A percentile compares a stretch with the other conserved stretches of the same genome.
Evolutionary conservation across 2,797 vertebrate species (phyloP).

Genomic region (Aphelocoma californica): DNA sequence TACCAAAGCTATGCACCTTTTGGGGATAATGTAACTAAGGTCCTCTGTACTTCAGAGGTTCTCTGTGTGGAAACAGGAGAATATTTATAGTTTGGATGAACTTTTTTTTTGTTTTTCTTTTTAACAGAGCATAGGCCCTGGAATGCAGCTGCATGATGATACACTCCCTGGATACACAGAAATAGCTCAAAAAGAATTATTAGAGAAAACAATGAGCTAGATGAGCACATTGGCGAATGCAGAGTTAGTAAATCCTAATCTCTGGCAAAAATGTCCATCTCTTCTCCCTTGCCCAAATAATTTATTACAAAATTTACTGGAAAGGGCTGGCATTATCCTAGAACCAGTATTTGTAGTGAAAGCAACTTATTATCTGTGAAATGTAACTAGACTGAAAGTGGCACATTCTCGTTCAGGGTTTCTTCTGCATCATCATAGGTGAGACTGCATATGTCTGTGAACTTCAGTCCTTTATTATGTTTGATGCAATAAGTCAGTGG

Average conservation of each 20-base stretch:
- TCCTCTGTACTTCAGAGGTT: neutral
- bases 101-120: neutral
- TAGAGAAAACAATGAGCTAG: neutral
- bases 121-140: neutral
- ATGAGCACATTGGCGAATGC: neutral
- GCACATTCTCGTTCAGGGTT: accelerated
- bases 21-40: neutral
- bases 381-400: neutral
- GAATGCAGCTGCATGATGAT: neutral
- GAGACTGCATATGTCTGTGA: accelerated
- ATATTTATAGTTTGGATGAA: neutral
- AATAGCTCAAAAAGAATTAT: neutral
- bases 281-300: neutral
- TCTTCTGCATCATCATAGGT: neutral
- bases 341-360: neutral
- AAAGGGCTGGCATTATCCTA: neutral
- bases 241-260: neutral
- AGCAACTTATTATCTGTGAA: neutral
- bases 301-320: neutral
- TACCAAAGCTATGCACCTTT: neutral
- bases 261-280: neutral
- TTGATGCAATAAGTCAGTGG: neutral
- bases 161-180: neutral
- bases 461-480: neutral
- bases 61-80: neutral